These are phyloP conservation scores for Eidolon helvum DNA, from an alignment of 2,113 vertebrate genomes.

Conservation along the genomic window DNA sequence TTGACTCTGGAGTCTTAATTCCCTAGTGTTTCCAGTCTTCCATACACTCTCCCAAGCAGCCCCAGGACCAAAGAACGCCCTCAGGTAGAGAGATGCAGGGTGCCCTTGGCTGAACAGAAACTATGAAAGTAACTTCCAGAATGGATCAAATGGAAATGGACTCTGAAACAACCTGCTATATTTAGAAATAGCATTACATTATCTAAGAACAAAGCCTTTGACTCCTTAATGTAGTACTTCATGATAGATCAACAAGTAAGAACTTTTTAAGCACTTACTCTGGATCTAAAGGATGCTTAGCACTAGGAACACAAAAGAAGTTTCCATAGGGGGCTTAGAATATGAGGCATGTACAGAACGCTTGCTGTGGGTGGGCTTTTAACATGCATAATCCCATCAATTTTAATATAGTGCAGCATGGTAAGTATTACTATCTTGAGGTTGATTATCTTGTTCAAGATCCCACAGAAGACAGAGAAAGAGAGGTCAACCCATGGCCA, in stretches of 20 bases:
- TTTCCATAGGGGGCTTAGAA: not conserved
- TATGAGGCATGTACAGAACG: not conserved
- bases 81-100: not conserved
- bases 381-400: not conserved
- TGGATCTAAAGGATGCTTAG: not conserved
- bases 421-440: not conserved
- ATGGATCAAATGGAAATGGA: not conserved
- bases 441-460: not conserved
- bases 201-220: not conserved
- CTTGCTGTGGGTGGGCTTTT: not conserved
- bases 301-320: not conserved
- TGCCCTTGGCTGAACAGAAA: not conserved
- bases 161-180: not conserved
- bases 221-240: not conserved
- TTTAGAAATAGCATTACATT: not conserved
- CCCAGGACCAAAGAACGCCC: not conserved
- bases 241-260: not conserved
- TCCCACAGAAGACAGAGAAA: not conserved
- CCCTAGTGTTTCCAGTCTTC: not conserved
- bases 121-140: not conserved
- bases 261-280: conserved; percentile 1
- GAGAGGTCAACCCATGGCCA: not conserved
- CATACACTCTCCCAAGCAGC: not conserved
- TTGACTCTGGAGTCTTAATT: not conserved
- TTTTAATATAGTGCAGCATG: not conserved